phyloP scores from a whole-genome alignment of 2,113 vertebrate genomes.

The Barnardius zonarius region DNA sequence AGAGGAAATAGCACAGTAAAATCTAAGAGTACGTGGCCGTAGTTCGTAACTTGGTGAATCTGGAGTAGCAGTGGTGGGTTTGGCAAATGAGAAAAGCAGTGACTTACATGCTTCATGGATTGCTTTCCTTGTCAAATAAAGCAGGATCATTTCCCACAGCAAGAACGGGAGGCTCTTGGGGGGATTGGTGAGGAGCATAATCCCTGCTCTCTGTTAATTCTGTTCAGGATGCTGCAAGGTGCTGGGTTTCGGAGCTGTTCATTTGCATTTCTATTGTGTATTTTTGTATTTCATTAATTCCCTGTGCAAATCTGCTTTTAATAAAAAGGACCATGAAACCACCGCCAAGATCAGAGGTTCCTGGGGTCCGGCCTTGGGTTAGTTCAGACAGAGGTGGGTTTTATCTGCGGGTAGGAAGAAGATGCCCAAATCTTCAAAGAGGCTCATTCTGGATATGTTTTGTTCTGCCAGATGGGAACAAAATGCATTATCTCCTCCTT shows the following conservation, averaged over 20 bases:
- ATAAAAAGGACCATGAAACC: constrained; percentile 11
- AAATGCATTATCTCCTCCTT: neutral
- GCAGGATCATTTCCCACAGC: neutral
- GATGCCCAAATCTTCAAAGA: neutral
- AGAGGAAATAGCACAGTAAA: rapidly evolving
- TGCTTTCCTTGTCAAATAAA: neutral
- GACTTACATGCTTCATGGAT: neutral
- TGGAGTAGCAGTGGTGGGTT: neutral
- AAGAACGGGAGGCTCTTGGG: neutral
- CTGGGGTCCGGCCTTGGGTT: neutral
- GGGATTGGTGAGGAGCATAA: neutral
- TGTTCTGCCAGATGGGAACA: neutral
- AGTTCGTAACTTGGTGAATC: neutral
- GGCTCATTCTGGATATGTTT: neutral
- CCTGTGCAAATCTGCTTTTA: constrained; percentile 1
- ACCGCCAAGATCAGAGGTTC: neutral
- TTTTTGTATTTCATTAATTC: neutral
- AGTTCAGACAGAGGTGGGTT: neutral
- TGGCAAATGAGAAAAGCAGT: neutral
- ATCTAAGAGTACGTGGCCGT: neutral
- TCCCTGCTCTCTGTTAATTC: neutral
- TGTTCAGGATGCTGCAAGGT: neutral
- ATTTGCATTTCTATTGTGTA: neutral
- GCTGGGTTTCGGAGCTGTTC: neutral
- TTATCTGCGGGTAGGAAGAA: neutral